These are phyloP conservation scores for Sussaba pulchella DNA, from an alignment of 2,888 invertebrate species.

Conservation along the genomic window DNA sequence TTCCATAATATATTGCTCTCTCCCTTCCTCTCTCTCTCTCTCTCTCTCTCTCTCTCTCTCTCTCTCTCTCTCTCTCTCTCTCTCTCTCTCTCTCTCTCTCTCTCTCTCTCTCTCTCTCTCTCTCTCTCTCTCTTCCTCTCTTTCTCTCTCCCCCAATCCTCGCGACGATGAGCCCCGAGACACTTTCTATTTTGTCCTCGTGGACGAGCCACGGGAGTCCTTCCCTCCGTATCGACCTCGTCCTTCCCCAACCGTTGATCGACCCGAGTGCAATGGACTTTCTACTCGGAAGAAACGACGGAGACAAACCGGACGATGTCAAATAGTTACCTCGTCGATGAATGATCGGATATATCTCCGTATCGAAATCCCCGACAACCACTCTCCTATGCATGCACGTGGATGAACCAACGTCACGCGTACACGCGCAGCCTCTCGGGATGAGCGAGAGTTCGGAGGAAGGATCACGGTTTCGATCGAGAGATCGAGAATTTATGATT, in stretches of 20 bases:
- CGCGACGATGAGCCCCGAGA: constrained; percentile 23
- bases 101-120: no score
- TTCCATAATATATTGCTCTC: no score
- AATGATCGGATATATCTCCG: no score
- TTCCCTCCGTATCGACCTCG: constrained; percentile 1
- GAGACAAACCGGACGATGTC: constrained; percentile 39
- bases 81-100: no score
- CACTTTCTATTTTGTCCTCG: constrained; percentile 52
- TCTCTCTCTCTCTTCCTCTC: constrained; percentile 32
- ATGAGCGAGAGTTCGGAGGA: constrained; percentile 24
- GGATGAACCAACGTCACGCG: no score
- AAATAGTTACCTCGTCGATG: constrained; percentile 48
- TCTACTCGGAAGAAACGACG: constrained; percentile 46
- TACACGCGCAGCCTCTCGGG: background rate
- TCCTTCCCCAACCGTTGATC: constrained; percentile 25
- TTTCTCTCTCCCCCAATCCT: constrained; percentile 19
- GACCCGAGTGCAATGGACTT: constrained; percentile 52
- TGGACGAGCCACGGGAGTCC: constrained; percentile 5
- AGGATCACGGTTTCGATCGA: constrained; percentile 13
- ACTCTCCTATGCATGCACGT: no score
- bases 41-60: no score
- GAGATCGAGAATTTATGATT: constrained; percentile 2
- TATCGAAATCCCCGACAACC: no score
- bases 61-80: no score
- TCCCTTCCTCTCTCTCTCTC: no score